These are phyloP conservation scores for Orthosia gothica DNA, from an alignment of 2,888 invertebrate genomes.

Conservation along the genomic window DNA sequence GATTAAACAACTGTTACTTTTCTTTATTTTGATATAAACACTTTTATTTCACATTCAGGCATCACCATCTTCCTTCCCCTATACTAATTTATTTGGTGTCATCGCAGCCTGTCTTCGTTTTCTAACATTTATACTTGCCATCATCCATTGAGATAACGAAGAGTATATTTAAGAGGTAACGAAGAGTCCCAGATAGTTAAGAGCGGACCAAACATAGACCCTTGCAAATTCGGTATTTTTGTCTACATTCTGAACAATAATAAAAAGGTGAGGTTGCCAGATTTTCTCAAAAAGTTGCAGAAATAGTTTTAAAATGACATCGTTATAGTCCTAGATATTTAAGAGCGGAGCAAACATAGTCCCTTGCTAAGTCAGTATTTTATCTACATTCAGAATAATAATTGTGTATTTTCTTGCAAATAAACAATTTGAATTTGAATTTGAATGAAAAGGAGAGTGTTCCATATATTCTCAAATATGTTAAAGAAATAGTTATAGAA, in stretches of 20 bases:
- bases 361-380: not conserved
- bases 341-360: not conserved
- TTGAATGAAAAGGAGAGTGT: not conserved
- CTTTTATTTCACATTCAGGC: not conserved
- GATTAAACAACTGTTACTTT: not conserved
- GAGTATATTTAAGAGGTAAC: no score
- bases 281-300: not conserved
- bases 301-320: not conserved
- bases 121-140: no score
- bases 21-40: not conserved
- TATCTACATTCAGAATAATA: not conserved
- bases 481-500: not conserved
- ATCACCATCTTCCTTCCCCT: no score
- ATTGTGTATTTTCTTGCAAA: no score
- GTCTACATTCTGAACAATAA: not conserved
- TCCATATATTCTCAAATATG: not conserved
- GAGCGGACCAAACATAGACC: not conserved
- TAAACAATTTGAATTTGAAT: no score
- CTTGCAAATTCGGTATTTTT: not conserved
- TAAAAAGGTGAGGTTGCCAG: not conserved
- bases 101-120: no score
- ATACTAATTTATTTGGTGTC: no score
- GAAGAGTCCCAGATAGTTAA: not conserved
- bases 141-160: no score
- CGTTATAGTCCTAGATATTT: not conserved